Evolutionary conservation across 2,113 vertebrate species (phyloP).

Genomic region (Cheilinus undulatus): DNA sequence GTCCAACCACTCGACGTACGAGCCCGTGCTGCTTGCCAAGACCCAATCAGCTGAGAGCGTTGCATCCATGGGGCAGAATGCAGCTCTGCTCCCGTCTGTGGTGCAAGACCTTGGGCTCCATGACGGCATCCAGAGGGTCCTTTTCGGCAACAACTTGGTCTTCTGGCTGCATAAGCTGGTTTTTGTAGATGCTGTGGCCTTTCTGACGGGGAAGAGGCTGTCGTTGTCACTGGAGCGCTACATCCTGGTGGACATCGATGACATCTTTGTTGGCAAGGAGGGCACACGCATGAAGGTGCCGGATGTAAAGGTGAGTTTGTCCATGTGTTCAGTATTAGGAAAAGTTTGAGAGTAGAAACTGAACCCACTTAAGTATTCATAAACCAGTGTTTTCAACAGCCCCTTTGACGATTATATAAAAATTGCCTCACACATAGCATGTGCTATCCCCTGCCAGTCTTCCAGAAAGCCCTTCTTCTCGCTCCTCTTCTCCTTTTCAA

Average conservation of each 20-base stretch:
- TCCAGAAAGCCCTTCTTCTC: slow-evolving; percentile 62
- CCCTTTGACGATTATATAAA: slow-evolving; percentile 35
- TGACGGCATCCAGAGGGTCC: slow-evolving; percentile 94
- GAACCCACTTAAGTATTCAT: slow-evolving; percentile 29
- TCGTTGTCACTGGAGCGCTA: slow-evolving; percentile 94
- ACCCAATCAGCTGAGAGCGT: slow-evolving; percentile 93
- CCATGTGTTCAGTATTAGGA: neutral
- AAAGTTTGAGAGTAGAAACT: slow-evolving; percentile 1
- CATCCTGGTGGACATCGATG: slow-evolving; percentile 95
- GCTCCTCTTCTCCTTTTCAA: slow-evolving; percentile 66
- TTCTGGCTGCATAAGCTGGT: slow-evolving; percentile 98
- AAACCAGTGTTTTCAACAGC: slow-evolving; percentile 36
- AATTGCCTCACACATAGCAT: slow-evolving; percentile 46
- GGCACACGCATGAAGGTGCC: slow-evolving; percentile 97
- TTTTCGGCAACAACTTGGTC: slow-evolving; percentile 96
- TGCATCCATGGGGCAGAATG: slow-evolving; percentile 88
- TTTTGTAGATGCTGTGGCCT: slow-evolving; percentile 95
- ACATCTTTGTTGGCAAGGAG: slow-evolving; percentile 99
- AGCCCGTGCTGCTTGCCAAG: slow-evolving; percentile 94
- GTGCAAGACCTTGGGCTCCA: slow-evolving; percentile 98
- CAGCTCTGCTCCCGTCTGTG: slow-evolving; percentile 91
- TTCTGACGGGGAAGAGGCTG: slow-evolving; percentile 94
- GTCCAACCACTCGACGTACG: slow-evolving; percentile 97
- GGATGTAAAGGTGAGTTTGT: slow-evolving; percentile 91
- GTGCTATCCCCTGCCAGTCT: slow-evolving; percentile 63